Conservation (phyloP, 64 coral and sea anemone species). For the Acropora tenuis region DNA sequence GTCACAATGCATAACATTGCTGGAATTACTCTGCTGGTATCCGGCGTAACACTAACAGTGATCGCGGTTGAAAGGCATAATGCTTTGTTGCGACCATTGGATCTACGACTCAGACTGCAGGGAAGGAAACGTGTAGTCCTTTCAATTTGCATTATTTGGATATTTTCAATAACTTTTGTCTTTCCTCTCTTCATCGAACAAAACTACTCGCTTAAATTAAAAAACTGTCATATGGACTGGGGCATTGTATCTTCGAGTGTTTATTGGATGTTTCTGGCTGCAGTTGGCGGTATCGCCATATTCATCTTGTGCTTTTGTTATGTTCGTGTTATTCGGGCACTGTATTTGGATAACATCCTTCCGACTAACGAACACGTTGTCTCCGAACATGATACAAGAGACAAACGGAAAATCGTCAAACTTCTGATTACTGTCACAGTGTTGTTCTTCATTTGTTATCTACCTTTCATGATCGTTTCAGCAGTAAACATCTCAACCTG, state of each 20-base stretch:
- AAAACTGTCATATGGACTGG: constrained; percentile 41
- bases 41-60: constrained; percentile 48
- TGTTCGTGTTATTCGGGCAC: constrained; percentile 35
- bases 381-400: background rate
- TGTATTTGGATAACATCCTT: constrained; percentile 57
- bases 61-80: constrained; percentile 61
- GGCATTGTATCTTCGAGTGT: background rate
- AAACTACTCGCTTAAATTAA: constrained; percentile 6
- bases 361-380: background rate
- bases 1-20: constrained; percentile 54
- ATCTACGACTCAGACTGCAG: constrained; percentile 20
- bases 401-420: constrained; percentile 57
- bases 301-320: constrained; percentile 39
- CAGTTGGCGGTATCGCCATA: background rate
- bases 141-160: constrained; percentile 39
- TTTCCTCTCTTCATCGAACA: constrained; percentile 32
- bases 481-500: background rate
- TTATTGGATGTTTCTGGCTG: constrained; percentile 23
- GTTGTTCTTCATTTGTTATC: constrained; percentile 41
- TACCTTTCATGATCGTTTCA: constrained; percentile 39
- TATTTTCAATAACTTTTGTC: constrained; percentile 30
- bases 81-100: constrained; percentile 52
- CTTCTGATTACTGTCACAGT: constrained; percentile 62
- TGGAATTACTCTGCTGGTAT: constrained; percentile 48
- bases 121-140: constrained; percentile 16